Base-by-base conservation (phyloP, 1,140 invertebrate genomes). In the Drosophila quadrilineata region DNA sequence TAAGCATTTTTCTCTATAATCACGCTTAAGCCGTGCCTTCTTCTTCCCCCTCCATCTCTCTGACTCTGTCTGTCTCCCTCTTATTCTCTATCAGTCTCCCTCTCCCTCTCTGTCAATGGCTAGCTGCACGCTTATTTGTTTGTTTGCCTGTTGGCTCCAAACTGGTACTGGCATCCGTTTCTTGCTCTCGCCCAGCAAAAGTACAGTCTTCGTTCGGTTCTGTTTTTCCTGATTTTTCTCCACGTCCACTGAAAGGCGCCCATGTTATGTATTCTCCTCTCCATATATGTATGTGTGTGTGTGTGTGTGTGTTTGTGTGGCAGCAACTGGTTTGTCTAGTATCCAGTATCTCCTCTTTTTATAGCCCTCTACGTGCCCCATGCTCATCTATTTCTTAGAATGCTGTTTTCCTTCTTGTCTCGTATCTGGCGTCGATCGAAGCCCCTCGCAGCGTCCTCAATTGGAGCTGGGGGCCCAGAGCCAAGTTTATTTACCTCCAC, bases 321-420 rank as follows among this genome's bases (percentile, higher is more conserved):
- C 58, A 40, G 56, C 77, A 84, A 84, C 79, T 56, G 79, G 79
- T 84, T 84, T 84, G 71, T 84, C 79, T 84, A 79, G 79, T 85
- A 62, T 58, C 57, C 31, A 58, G 50, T 65, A 85, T 70, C 66
- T 70, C 56, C 36, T 67, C 58, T 65, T 56, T 72, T 75, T 71
- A 72, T 72, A 64, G 69, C 58, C 29, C 50, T 28, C 57, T 28
- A 29, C 56, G 6, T n/a, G 16, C 35, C 24, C 31, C 41, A 45
- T 45, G n/a, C n/a, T n/a, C 38, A 36, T 60, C 46, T 69, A 65
- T 58, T 84, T 84, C 77, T 85, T 67, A 84, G 77, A 84, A 85
- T 58, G 74, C 64, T 73, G 65, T 85, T 77, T 84, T 85, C 70
- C 66, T 71, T 67, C 69, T 35, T 56, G 49, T 49, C 69, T 52